Percentiles rank a stretch among this genome's conserved stretches.
Evolutionary conservation across 2,888 invertebrate species (phyloP).

Genomic region (Leptinotarsa juncta): DNA sequence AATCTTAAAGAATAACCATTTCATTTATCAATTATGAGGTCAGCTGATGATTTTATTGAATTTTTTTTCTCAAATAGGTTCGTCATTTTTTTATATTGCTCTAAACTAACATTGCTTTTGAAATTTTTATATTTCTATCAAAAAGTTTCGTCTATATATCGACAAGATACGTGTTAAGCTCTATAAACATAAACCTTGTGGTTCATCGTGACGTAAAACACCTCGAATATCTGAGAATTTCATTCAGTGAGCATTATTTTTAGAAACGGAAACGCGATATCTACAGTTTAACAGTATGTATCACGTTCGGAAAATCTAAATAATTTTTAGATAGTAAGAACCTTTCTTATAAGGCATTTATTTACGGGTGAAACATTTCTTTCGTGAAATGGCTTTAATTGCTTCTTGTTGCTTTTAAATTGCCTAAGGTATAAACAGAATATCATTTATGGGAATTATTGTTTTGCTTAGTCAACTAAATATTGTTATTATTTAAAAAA

Average conservation of each 20-base stretch:
- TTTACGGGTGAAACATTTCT: not conserved
- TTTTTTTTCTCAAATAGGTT: too few species aligned
- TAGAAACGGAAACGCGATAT: conserved; percentile 6
- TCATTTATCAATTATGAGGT: too few species aligned
- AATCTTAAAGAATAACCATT: too few species aligned
- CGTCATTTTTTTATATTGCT: too few species aligned
- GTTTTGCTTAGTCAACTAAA: not conserved
- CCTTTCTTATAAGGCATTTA: not conserved
- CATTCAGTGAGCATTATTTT: not conserved
- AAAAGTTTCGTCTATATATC: too few species aligned
- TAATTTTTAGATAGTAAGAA: not conserved
- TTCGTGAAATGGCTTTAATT: not conserved
- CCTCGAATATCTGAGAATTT: not conserved
- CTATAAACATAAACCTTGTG: too few species aligned
- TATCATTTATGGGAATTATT: not conserved
- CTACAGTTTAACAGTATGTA: not conserved
- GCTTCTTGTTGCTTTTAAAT: not conserved
- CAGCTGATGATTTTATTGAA: too few species aligned
- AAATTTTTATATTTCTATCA: too few species aligned
- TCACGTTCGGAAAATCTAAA: not conserved
- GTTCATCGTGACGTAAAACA: too few species aligned
- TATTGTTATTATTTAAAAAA: too few species aligned
- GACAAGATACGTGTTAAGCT: too few species aligned
- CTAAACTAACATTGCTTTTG: too few species aligned
- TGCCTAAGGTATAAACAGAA: not conserved